phyloP scores from a whole-genome alignment of 2,888 invertebrate species.

The Biston stratarius region DNA sequence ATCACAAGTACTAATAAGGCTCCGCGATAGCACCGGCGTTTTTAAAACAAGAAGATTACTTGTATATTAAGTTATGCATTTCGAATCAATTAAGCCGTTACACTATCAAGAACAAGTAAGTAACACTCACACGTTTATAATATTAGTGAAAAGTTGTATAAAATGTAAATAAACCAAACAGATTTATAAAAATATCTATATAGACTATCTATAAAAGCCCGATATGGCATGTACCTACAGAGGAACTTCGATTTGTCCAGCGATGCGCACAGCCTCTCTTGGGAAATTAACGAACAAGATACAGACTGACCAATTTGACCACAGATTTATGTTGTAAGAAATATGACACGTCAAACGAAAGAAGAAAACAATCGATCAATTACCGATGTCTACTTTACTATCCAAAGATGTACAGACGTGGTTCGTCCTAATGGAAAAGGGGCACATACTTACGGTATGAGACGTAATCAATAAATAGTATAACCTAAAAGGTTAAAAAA shows the following conservation, averaged over 20 bases:
- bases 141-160: too few relatives aligned
- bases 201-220: slow-evolving; percentile 55
- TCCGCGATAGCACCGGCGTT: too few relatives aligned
- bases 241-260: slow-evolving; percentile 77
- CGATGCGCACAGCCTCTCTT: slow-evolving; percentile 69
- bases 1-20: too few relatives aligned
- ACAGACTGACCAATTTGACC: slow-evolving; percentile 72
- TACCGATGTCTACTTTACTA: slow-evolving; percentile 2
- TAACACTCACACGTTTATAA: too few relatives aligned
- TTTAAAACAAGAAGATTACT: too few relatives aligned
- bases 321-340: slow-evolving; percentile 47
- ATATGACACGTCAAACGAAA: slow-evolving; percentile 26
- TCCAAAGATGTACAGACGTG: neutral
- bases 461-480: neutral
- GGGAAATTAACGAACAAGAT: slow-evolving; percentile 82
- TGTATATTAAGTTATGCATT: too few relatives aligned
- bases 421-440: neutral
- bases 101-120: too few relatives aligned
- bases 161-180: neutral
- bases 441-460: neutral
- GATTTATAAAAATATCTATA: slow-evolving; percentile 60
- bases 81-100: too few relatives aligned
- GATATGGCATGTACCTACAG: slow-evolving; percentile 67
- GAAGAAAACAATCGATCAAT: slow-evolving; percentile 15
- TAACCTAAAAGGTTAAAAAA: neutral